A percentile compares a stretch with the other conserved stretches of the same genome.
Conservation (phyloP, 2,888 invertebrate species). For the Tetragonisca angustula region DNA sequence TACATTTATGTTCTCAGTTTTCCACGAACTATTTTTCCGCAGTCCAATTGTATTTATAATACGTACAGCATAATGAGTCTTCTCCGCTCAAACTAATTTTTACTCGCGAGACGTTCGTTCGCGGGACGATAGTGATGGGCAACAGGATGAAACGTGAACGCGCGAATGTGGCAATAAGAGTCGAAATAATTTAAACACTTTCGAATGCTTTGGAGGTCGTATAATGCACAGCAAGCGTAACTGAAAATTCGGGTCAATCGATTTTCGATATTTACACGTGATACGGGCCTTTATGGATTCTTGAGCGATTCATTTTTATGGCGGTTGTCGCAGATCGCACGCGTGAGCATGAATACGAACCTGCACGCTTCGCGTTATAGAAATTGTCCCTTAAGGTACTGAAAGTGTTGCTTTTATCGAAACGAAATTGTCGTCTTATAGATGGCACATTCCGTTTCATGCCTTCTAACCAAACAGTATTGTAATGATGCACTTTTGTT, state of each 20-base stretch:
- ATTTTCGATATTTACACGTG: conserved; percentile 23
- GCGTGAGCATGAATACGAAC: conserved; percentile 7
- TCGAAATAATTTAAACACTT: background rate
- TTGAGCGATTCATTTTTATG: conserved; percentile 19
- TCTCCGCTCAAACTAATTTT: background rate
- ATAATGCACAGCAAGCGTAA: background rate
- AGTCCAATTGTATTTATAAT: too few relatives aligned
- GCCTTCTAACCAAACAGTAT: background rate
- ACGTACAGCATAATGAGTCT: background rate
- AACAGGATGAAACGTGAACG: background rate
- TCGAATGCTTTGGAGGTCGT: background rate
- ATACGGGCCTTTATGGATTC: conserved; percentile 4
- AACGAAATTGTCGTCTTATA: background rate
- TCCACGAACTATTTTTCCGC: too few relatives aligned
- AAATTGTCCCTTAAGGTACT: background rate
- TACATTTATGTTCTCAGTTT: too few relatives aligned
- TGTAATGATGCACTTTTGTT: background rate
- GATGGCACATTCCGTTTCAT: background rate
- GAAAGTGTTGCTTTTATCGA: background rate
- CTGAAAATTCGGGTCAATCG: conserved; percentile 5
- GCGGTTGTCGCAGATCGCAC: background rate
- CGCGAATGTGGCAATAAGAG: background rate
- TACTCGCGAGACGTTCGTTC: too few relatives aligned
- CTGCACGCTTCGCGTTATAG: background rate
- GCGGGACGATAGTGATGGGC: background rate